Base-by-base conservation (phyloP, 2,797 vertebrate genomes). In the Orestias chungarensis region DNA sequence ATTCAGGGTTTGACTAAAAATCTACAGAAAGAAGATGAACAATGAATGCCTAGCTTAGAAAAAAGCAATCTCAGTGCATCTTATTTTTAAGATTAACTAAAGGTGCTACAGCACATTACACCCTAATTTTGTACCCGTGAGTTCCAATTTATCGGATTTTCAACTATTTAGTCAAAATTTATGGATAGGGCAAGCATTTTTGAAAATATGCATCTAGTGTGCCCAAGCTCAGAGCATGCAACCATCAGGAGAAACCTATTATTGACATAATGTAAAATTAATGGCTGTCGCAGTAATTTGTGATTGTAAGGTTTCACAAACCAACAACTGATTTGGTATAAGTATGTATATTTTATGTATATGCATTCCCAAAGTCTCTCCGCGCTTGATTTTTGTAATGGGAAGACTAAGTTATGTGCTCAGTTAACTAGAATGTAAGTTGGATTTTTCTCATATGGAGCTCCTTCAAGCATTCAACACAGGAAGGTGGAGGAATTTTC, bases 1-100 rank as follows among this genome's bases (percentile, higher is more conserved):
- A 81, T 87, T 85, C 76, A 38, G 70, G 74, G 81, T 83, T 76
- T 82, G 74, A 90, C 88, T 62, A 84, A 84, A 80, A 90, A 86
- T 71, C 67, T 71, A 47, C 42, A 66, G 49, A 25, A 79, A 61
- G 20, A 76, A 74, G 33, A 68, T 68, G 27, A 29, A 6, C 15
- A 42, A 47, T 20, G 76, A 84, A 83, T 68, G 49, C 49, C 70
- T 64, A 29, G n/a, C 38, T 68, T 72, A 57, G 66, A 69, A 57
- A 20, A 68, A 54, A 55, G 38, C 11, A 57, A 42, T 29, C 29
- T 35, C 55, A 38, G 6, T 61, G 35, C n/a, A 3, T n/a, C 33
- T 61, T n/a, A 12, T 35, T 35, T 59, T 29, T 17, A 33, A 9
- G 7, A 59, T 38, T 38, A 23, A 61, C 57, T 61, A n/a, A 61